Percentiles rank a stretch among this genome's conserved stretches.
Evolutionary conservation across 2,888 invertebrate species (phyloP).

Genomic region (Incurvaria masculella): DNA sequence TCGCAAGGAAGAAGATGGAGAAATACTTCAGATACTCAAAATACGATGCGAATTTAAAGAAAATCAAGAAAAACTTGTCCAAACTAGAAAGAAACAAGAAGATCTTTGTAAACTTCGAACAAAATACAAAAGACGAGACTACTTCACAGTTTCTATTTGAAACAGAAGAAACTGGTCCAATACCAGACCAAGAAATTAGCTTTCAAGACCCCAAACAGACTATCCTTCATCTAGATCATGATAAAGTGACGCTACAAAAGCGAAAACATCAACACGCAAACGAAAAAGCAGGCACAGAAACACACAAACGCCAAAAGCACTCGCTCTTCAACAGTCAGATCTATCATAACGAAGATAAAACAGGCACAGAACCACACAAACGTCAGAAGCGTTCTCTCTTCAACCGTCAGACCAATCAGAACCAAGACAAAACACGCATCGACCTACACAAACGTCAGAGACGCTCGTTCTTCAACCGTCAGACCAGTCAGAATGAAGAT

Average conservation of each 20-base stretch:
- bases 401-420: no score
- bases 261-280: constrained; percentile 9
- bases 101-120: no score
- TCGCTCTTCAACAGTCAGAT: no score
- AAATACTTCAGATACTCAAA: background rate
- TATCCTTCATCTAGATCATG: background rate
- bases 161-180: background rate
- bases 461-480: no score
- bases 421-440: background rate
- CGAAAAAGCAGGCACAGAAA: no score
- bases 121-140: background rate
- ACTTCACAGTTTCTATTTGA: no score
- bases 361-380: no score
- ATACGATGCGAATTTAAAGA: background rate
- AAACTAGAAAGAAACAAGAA: background rate
- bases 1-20: background rate
- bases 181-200: constrained; percentile 4
- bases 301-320: background rate
- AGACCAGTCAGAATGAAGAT: no score
- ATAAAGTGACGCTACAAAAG: constrained; percentile 4
- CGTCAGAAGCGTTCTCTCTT: no score
- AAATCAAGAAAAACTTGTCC: background rate
- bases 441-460: constrained; percentile 22
- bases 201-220: constrained; percentile 5
- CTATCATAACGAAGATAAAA: no score